Conservation (phyloP, 37 sponge, comb jelly and placozoan species). For the Eunapius fragilis region DNA sequence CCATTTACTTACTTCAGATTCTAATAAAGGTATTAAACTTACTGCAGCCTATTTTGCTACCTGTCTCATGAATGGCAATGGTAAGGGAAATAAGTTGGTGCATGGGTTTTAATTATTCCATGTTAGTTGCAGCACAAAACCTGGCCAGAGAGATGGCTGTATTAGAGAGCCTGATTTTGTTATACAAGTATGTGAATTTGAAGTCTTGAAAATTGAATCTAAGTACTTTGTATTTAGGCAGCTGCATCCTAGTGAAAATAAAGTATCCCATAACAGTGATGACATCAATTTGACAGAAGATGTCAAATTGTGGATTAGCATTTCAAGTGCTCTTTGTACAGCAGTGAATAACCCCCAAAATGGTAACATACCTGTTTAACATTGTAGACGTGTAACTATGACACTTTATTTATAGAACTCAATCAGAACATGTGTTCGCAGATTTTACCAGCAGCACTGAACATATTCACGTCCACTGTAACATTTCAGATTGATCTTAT, state of each 20-base stretch:
- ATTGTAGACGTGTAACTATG: neutral
- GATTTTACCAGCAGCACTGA: conserved; percentile 45
- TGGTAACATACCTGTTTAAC: conserved; percentile 28
- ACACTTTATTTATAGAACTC: conserved; percentile 16
- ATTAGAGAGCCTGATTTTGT: conserved; percentile 26
- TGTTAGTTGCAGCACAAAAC: conserved; percentile 45
- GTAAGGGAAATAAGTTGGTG: neutral
- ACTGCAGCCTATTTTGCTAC: conserved; percentile 36
- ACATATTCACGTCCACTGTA: neutral
- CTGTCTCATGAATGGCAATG: conserved; percentile 46
- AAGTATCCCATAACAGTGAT: neutral
- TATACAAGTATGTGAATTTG: conserved; percentile 46
- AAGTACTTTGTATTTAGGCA: neutral
- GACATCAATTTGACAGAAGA: neutral
- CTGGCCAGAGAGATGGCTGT: conserved; percentile 38
- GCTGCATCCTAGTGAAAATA: neutral
- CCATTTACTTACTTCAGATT: neutral
- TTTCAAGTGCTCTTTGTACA: conserved; percentile 56
- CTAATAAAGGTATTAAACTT: neutral
- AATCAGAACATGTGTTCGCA: conserved; percentile 24
- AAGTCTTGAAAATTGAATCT: neutral
- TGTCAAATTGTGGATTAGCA: conserved; percentile 35
- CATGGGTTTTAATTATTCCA: neutral
- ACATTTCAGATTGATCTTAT: neutral
- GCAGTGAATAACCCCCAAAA: conserved; percentile 76